phyloP scores from a whole-genome alignment of 2,113 vertebrate genomes.

The Cervus canadensis region DNA sequence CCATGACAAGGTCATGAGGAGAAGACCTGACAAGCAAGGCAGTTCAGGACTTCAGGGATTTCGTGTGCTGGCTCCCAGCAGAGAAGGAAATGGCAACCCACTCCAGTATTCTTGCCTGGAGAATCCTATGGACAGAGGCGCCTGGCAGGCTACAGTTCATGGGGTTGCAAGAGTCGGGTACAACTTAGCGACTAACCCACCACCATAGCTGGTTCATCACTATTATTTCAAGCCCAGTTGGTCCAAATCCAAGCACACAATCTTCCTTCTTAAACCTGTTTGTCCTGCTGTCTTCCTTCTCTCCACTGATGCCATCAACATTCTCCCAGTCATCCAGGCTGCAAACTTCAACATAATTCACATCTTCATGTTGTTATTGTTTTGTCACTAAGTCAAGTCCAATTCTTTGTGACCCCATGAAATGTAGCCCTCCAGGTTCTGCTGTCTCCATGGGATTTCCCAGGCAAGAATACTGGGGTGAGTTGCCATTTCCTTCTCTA shows the following conservation, averaged over 20 bases:
- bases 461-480: not conserved
- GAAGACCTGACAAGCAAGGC: too few relatives aligned
- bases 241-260: not conserved
- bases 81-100: not conserved
- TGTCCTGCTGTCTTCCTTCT: not conserved
- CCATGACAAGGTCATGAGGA: too few relatives aligned
- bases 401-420: not conserved
- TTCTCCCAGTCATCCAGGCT: not conserved
- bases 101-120: not conserved
- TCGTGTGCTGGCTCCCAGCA: too few relatives aligned
- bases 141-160: not conserved
- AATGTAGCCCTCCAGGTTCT: not conserved
- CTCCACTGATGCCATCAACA: not conserved
- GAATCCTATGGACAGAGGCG: not conserved
- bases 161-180: not conserved
- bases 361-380: not conserved
- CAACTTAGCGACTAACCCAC: not conserved
- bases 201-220: not conserved
- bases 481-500: not conserved
- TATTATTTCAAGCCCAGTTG: not conserved
- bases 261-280: not conserved
- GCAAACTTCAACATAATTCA: not conserved
- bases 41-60: too few relatives aligned
- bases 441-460: not conserved
- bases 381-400: not conserved